Evolutionary conservation across 2,797 vertebrate species (phyloP), one percentile per base, ranked within the genome.

Genomic region (Anas flavirostris): DNA sequence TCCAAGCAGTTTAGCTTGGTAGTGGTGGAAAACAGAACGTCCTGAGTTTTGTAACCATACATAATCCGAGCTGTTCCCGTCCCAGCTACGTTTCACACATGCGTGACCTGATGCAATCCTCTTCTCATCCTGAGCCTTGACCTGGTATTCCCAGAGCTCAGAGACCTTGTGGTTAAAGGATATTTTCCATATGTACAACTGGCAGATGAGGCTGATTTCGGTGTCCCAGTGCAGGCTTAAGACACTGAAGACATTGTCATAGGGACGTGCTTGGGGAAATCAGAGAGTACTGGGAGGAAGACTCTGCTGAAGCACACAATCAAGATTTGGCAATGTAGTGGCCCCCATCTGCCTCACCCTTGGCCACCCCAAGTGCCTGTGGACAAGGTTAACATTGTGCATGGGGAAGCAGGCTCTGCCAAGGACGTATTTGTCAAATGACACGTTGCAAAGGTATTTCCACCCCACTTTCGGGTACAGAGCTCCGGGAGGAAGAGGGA

Each of bases 371-470:
- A 69, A 18, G 0, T n/a, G 87, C 58, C 56, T 87, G 86, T 31
- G 91, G 80, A 96, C 88, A 94, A 93, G 70, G 90, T 56, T 73
- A 79, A 86, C 94, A 48, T 76, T 94, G 90, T 95, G 63, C 63
- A 31, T 0, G 18, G 77, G 63, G 94, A 69, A 92, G 18, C 62
- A 69, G 74, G 85, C 80, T 31, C 91, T 94, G 96, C 91, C 96
- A 94, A 79, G 67, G 88, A 56, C 12, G 59, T 93, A 17, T 96
- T 96, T 96, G 91, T 74, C 62, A 94, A 95, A 55, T 96, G 94
- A 96, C 95, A 94, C 2, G 17, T 95, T 70, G 56, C 67, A 89
- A 82, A 94, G 92, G 90, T 85, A 91, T 95, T 96, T 95, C 82
- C 93, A 91, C 48, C 50, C 77, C 0, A 2, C 43, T 88, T 60